phyloP scores from a whole-genome alignment of 1,140 invertebrate species.

The Heliconius nattereri region DNA sequence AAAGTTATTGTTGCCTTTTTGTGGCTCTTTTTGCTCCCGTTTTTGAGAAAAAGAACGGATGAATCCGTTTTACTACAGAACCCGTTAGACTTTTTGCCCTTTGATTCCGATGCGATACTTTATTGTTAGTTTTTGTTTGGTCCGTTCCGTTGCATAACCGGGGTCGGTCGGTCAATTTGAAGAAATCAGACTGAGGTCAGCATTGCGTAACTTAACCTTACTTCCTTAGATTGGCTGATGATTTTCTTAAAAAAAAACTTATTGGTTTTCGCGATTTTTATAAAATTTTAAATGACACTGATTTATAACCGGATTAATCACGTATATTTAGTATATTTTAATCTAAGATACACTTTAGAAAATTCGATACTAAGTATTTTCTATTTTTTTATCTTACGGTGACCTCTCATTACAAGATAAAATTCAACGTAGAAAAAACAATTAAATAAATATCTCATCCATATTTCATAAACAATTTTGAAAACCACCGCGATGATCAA shows the following conservation, averaged over 20 bases:
- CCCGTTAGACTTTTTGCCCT: conserved; percentile 70
- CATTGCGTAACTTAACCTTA: conserved; percentile 16
- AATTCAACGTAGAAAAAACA: too few relatives aligned
- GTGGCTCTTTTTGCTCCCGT: conserved; percentile 65
- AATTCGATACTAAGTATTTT: too few relatives aligned
- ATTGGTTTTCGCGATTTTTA: background rate
- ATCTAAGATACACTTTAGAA: too few relatives aligned
- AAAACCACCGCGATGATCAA: too few relatives aligned
- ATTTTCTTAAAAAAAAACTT: too few relatives aligned
- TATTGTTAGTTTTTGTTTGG: conserved; percentile 54
- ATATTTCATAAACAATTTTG: too few relatives aligned
- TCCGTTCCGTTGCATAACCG: conserved; percentile 56
- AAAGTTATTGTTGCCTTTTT: conserved; percentile 69
- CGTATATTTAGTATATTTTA: too few relatives aligned
- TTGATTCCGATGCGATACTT: conserved; percentile 45
- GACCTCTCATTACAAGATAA: too few relatives aligned
- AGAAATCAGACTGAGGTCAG: conserved; percentile 42
- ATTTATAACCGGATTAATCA: too few relatives aligned
- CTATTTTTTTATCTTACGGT: too few relatives aligned
- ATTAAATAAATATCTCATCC: too few relatives aligned
- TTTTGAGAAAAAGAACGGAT: conserved; percentile 57
- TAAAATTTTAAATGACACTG: background rate
- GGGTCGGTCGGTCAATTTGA: conserved; percentile 53
- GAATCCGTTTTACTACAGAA: conserved; percentile 55
- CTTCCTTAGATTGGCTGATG: background rate